Percentiles rank a stretch among this genome's conserved stretches.
phyloP scores from a whole-genome alignment of 2,113 vertebrate genomes.

The Diadophis punctatus region DNA sequence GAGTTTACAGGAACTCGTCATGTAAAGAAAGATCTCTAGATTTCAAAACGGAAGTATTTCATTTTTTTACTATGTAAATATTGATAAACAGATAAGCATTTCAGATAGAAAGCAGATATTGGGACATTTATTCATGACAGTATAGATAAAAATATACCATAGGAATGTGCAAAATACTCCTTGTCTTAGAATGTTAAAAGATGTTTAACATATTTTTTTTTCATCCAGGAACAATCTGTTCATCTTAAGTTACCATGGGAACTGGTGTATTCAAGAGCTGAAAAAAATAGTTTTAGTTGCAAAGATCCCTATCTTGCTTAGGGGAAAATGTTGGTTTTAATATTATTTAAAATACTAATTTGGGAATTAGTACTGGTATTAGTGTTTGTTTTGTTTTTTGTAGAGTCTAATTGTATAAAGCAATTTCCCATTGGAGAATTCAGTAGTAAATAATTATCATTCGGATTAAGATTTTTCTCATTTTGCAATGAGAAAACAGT shows the following conservation, averaged over 20 bases:
- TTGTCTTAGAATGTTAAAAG: slow-evolving; percentile 47
- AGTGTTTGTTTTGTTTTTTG: neutral
- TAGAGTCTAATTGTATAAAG: neutral
- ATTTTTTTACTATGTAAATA: slow-evolving; percentile 25
- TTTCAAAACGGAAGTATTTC: slow-evolving; percentile 13
- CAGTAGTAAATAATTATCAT: neutral
- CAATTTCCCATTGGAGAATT: neutral
- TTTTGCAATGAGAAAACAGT: neutral
- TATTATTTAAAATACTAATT: neutral
- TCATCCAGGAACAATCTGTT: slow-evolving; percentile 65
- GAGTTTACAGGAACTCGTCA: neutral
- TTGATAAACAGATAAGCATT: neutral
- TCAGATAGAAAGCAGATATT: neutral
- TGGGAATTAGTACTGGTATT: neutral
- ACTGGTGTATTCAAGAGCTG: slow-evolving; percentile 63
- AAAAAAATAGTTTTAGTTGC: slow-evolving; percentile 47
- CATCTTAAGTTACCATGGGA: slow-evolving; percentile 65
- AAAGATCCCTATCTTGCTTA: slow-evolving; percentile 53
- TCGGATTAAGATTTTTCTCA: neutral
- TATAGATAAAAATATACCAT: slow-evolving; percentile 25
- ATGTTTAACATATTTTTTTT: slow-evolving; percentile 60
- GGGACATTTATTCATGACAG: slow-evolving; percentile 17
- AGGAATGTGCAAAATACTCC: slow-evolving; percentile 12
- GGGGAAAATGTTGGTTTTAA: slow-evolving; percentile 42
- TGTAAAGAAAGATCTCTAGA: neutral